Evolutionary conservation across 1,140 invertebrate species (phyloP), one percentile per base, ranked within the genome.

Genomic region (Cylas formicarius): DNA sequence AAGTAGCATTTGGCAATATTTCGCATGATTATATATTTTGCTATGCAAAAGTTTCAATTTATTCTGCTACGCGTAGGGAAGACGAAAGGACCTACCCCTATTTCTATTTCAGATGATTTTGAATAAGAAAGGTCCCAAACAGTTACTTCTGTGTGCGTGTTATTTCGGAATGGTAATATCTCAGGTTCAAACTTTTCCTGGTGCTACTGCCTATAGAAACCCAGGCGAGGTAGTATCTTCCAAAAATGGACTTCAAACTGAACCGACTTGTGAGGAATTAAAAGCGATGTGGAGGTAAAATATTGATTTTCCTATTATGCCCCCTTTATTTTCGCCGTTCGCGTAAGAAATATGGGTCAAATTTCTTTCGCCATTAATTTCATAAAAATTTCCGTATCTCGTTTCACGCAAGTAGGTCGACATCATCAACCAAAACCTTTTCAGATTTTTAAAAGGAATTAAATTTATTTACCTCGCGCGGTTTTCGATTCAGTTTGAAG

Each of bases 281-380:
- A 78, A 86, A 34, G 84, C 83, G 3, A 90, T 92, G 87, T 92
- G 88, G 89, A 79, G 86, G 61, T 48, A 41, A 36, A n/a, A n/a
- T n/a, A n/a, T n/a, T n/a, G n/a, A n/a, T n/a, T n/a, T n/a, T n/a
- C n/a, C n/a, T n/a, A n/a, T n/a, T n/a, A n/a, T n/a, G n/a, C n/a
- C n/a, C n/a, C n/a, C n/a, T n/a, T n/a, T n/a, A n/a, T n/a, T n/a
- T n/a, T n/a, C n/a, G n/a, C n/a, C n/a, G n/a, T n/a, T n/a, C n/a
- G n/a, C n/a, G n/a, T n/a, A n/a, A n/a, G n/a, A n/a, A n/a, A n/a
- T n/a, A n/a, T n/a, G n/a, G n/a, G n/a, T n/a, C n/a, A n/a, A n/a
- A n/a, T n/a, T n/a, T n/a, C n/a, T n/a, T n/a, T n/a, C n/a, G n/a
- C n/a, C n/a, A n/a, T n/a, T n/a, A n/a, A n/a, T n/a, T n/a, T n/a